Conservation (phyloP, 2,888 invertebrate genomes). For the Drosophila dives region DNA sequence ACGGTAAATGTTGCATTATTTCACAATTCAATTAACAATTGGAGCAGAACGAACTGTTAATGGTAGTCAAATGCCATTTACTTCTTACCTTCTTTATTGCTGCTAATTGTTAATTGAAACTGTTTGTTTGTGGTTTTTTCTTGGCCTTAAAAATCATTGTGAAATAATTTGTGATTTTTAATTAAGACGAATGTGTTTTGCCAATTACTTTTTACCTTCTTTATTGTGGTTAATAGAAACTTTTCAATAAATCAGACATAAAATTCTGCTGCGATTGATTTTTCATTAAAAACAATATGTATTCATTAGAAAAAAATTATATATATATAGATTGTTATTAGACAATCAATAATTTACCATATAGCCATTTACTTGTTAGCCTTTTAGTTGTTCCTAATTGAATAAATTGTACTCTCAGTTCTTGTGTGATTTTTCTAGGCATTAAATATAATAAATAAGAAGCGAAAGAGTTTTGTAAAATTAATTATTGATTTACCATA, state of each 20-base stretch:
- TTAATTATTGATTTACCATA: not conserved
- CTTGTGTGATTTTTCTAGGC: not conserved
- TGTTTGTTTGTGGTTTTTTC: conserved; percentile 3
- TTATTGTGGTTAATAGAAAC: not conserved
- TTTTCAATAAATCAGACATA: not conserved
- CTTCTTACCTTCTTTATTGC: conserved; percentile 2
- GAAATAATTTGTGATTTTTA: not conserved
- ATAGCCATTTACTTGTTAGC: not conserved
- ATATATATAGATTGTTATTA: not conserved
- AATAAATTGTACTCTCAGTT: not conserved
- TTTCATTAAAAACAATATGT: not conserved
- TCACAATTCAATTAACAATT: conserved; percentile 34
- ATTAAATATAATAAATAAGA: not conserved
- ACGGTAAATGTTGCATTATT: conserved; percentile 41
- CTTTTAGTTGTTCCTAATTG: not conserved
- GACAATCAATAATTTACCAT: not conserved
- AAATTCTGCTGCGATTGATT: not conserved
- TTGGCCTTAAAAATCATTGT: not conserved
- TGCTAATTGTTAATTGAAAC: conserved; percentile 33
- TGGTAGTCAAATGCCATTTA: not conserved
- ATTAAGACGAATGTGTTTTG: not conserved
- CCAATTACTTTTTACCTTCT: not conserved
- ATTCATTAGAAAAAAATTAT: not conserved
- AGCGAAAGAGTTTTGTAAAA: not conserved
- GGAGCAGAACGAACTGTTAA: conserved; percentile 43